Base-by-base conservation (phyloP, 2,888 invertebrate genomes). In the Eutolmus rufibarbis region DNA sequence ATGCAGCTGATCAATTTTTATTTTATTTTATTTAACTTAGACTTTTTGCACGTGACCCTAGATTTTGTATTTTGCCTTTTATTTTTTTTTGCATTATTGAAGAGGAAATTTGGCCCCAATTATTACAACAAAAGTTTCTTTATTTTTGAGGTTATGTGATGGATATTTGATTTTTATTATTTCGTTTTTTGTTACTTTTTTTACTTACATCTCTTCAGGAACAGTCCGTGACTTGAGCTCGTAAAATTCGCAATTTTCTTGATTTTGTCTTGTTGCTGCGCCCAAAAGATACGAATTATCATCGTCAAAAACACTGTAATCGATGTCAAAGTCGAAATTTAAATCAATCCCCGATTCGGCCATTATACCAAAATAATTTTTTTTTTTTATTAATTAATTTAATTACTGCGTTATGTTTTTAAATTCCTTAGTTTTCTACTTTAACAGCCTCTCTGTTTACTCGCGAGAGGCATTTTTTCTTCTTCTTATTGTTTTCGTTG, bases 261-360 rank as follows among this genome's bases (percentile, higher is more conserved):
- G 28, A 14, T 14, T 46, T 86, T 93, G 92, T 74, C 93, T 90
- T 89, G 94, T 91, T 89, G 94, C 94, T 89, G 94, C 94, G 87
- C 94, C 93, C 74, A 94, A 93, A 91, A 93, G 93, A 89, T 93
- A 92, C 91, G 93, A 93, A 66, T 8, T 51, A 90, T 94, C 93
- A 88, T 93, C 91, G 89, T 93, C 93, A 89, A 94, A 92, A 89
- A 93, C 93, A 56, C 91, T 92, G 87, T 92, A 93, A 81, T 93
- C 92, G 86, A 94, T 78, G 88, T 94, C 94, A 88, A 95, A 93
- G 91, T 95, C 95, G 90, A 95, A 95, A 88, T 94, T 95, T 91
- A 95, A 93, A 91, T 95, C 95, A 89, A 95, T 94, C 43, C 95
- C 95, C 74, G 95, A 95, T 90, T 95, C 95, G 84, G 91, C 91